Conservation (phyloP, 2,888 invertebrate genomes). For the Drosophila tripunctata region DNA sequence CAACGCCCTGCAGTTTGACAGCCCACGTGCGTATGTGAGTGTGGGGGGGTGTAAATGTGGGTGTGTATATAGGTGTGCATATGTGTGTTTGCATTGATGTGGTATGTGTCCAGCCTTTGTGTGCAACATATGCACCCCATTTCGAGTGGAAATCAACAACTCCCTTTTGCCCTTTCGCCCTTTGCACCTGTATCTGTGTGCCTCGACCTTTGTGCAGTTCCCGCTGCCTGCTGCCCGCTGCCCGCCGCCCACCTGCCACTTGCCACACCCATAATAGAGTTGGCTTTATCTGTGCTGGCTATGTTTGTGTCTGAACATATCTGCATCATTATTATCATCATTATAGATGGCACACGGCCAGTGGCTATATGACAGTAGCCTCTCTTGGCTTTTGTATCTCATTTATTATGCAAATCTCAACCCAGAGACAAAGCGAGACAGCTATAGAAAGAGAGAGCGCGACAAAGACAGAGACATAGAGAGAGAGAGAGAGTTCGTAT, state of each 20-base stretch:
- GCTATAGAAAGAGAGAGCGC: neutral
- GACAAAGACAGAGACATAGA: neutral
- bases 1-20: conserved; percentile 5
- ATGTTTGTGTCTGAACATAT: conserved; percentile 48
- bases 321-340: conserved; percentile 75
- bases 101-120: neutral
- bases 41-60: neutral
- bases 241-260: neutral
- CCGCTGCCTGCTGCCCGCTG: neutral
- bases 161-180: conserved; percentile 35
- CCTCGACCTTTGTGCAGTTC: neutral
- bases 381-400: conserved; percentile 77
- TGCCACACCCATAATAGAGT: conserved; percentile 3
- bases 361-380: conserved; percentile 73
- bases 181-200: conserved; percentile 50
- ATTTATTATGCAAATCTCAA: conserved; percentile 76
- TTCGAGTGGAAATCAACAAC: conserved; percentile 45
- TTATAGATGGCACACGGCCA: conserved; percentile 73
- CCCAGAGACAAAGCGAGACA: conserved; percentile 3
- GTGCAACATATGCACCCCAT: conserved; percentile 51
- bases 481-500: neutral
- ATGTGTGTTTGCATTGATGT: neutral
- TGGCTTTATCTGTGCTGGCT: conserved; percentile 30
- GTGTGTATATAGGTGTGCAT: neutral
- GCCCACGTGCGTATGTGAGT: neutral